Conservation (phyloP, 1,140 invertebrate species). For the Gerris buenoi region DNA sequence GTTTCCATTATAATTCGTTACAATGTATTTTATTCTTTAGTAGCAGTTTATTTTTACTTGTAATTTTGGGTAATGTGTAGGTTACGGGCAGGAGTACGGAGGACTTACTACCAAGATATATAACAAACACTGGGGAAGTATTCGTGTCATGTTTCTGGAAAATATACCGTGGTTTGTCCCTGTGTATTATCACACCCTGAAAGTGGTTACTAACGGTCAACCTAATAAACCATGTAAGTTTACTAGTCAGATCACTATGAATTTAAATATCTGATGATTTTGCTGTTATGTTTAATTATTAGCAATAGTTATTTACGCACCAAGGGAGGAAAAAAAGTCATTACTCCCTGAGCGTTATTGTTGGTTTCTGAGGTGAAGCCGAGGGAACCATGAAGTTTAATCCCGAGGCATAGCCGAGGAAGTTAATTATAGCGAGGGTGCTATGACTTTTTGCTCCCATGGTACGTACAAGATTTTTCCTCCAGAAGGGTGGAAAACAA, state of each 20-base stretch:
- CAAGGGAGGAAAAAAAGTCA: too few species aligned
- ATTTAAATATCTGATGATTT: too few species aligned
- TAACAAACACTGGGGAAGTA: slow-evolving; percentile 53
- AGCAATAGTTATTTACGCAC: neutral
- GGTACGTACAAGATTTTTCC: too few species aligned
- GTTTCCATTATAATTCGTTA: slow-evolving; percentile 1
- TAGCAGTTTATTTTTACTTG: slow-evolving; percentile 1
- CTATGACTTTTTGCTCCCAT: too few species aligned
- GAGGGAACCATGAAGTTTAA: too few species aligned
- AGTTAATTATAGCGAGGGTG: too few species aligned
- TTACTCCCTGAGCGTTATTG: too few species aligned
- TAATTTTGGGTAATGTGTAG: too few species aligned
- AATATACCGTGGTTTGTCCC: slow-evolving; percentile 89
- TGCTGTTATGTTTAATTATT: neutral
- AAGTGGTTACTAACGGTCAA: slow-evolving; percentile 41
- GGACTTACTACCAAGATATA: slow-evolving; percentile 65
- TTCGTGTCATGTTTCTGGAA: slow-evolving; percentile 56
- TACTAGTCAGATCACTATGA: neutral
- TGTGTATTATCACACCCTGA: slow-evolving; percentile 78
- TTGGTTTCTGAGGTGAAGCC: too few species aligned
- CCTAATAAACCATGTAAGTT: slow-evolving; percentile 43
- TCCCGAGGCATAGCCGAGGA: too few species aligned
- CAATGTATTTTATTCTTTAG: slow-evolving; percentile 13
- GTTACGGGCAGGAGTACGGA: slow-evolving; percentile 60
- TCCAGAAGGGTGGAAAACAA: too few species aligned